Percentiles rank a stretch among this genome's conserved stretches.
Conservation (phyloP, 2,797 vertebrate species). For the Myiotriccus ornatus region DNA sequence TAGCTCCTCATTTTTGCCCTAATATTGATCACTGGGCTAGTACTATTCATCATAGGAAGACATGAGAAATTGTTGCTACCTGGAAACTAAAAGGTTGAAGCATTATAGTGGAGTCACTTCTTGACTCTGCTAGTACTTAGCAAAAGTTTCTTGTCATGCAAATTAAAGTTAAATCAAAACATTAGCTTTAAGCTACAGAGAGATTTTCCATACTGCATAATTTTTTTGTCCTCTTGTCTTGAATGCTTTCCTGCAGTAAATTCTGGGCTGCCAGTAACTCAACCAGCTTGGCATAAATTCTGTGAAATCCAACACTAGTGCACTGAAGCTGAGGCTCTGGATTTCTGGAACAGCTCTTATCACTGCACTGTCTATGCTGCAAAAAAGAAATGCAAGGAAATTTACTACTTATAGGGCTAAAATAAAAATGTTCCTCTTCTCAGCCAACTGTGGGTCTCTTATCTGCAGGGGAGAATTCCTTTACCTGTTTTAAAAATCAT, state of each 20-base stretch:
- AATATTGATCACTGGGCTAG: background rate
- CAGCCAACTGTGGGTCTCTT: fast-evolving
- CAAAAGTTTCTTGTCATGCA: background rate
- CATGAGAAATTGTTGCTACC: background rate
- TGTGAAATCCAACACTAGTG: background rate
- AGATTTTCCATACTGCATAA: background rate
- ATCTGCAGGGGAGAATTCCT: background rate
- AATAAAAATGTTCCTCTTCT: background rate
- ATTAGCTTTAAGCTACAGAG: background rate
- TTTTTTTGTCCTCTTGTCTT: background rate
- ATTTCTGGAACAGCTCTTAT: background rate
- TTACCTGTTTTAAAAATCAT: background rate
- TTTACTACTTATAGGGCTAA: background rate
- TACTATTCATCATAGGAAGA: background rate
- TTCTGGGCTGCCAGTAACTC: background rate
- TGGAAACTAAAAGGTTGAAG: background rate
- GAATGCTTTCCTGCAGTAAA: background rate
- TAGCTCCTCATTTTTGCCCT: background rate
- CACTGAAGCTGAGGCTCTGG: background rate
- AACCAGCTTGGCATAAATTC: background rate
- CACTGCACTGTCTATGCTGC: background rate
- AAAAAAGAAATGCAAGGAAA: background rate
- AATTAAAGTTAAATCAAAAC: background rate
- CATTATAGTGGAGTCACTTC: background rate
- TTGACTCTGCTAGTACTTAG: background rate